Evolutionary conservation across 2,797 vertebrate genomes (phyloP).

Genomic region (Capromys pilorides): DNA sequence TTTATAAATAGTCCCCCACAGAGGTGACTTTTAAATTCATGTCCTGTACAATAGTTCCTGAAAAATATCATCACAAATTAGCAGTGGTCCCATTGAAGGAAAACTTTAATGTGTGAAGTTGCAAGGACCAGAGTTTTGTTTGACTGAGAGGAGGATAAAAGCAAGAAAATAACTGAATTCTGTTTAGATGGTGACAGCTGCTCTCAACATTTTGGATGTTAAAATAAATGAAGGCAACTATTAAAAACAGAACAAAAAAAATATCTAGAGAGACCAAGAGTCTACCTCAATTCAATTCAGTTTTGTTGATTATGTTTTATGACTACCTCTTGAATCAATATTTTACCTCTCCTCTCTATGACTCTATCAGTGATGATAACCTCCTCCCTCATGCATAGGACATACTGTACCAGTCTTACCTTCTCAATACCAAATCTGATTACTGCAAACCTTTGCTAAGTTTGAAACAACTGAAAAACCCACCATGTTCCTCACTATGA

Average conservation of each 20-base stretch:
- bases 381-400: not conserved
- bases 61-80: not conserved
- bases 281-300: conserved; percentile 69
- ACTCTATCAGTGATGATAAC: not conserved
- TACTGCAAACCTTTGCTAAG: not conserved
- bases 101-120: conserved; percentile 15
- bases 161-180: conserved; percentile 60
- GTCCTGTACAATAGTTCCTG: too few relatives aligned
- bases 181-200: conserved; percentile 45
- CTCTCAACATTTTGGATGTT: conserved; percentile 55
- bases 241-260: conserved; percentile 15
- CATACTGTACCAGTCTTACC: not conserved
- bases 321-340: conserved; percentile 67
- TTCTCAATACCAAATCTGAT: conserved; percentile 16
- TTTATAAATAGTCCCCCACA: not conserved
- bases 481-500: not conserved
- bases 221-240: conserved; percentile 64
- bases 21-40: conserved; percentile 8
- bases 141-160: conserved; percentile 24
- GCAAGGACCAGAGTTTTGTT: conserved; percentile 12
- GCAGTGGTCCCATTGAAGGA: not conserved
- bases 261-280: conserved; percentile 52
- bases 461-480: conserved; percentile 21
- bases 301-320: conserved; percentile 75
- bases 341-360: conserved; percentile 40